Evolutionary conservation across 2,113 vertebrate species (phyloP).

Genomic region (Rhabdomys dilectus): DNA sequence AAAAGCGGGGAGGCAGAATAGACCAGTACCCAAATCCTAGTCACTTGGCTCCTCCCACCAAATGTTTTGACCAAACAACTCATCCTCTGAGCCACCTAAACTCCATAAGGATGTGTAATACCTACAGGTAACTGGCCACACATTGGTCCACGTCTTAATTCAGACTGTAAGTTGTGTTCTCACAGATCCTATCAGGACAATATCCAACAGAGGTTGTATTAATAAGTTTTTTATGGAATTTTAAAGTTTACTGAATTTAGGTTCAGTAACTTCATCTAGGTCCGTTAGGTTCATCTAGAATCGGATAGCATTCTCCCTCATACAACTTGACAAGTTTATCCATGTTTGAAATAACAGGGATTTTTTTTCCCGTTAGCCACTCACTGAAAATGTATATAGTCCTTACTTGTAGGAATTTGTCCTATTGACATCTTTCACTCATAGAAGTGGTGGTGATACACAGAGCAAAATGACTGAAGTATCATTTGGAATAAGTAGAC

Average conservation of each 20-base stretch:
- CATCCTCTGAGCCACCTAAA: fast-evolving
- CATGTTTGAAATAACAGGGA: neutral
- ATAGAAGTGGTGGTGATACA: neutral
- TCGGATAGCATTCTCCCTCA: neutral
- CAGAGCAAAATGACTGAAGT: neutral
- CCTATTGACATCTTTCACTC: neutral
- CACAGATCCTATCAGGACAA: neutral
- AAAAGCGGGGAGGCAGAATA: neutral
- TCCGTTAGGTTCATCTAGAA: neutral
- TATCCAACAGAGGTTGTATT: neutral
- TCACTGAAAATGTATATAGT: neutral
- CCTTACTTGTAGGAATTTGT: neutral
- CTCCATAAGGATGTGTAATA: fast-evolving
- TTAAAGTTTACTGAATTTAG: neutral
- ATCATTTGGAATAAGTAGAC: neutral
- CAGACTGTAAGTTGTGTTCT: neutral
- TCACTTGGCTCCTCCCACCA: neutral
- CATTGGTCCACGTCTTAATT: fast-evolving
- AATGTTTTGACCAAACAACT: neutral
- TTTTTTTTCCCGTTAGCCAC: neutral
- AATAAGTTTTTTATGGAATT: neutral
- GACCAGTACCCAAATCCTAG: neutral
- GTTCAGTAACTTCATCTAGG: neutral
- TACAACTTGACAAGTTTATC: neutral
- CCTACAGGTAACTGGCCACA: neutral